A percentile compares a stretch with the other conserved stretches of the same genome.
Evolutionary conservation across 2,797 vertebrate genomes (phyloP).

Genomic region (Anas georgica): DNA sequence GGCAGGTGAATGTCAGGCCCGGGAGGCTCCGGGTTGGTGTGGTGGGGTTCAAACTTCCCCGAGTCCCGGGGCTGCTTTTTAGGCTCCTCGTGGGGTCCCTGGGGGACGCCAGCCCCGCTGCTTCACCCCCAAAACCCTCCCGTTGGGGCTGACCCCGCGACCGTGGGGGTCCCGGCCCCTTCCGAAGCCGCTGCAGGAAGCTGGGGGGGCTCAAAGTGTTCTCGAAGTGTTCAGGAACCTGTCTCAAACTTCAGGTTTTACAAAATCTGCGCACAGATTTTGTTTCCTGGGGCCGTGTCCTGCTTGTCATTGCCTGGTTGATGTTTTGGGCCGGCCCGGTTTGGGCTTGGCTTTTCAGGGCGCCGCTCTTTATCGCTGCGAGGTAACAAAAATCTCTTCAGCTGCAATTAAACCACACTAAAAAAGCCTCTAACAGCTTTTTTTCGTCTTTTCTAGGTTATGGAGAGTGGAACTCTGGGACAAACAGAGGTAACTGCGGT

Average conservation of each 20-base stretch:
- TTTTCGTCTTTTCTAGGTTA: slow-evolving; percentile 67
- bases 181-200: not conserved
- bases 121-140: too few relatives aligned
- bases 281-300: rapidly evolving
- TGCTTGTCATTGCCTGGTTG: rapidly evolving
- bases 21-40: not conserved
- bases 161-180: too few relatives aligned
- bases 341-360: rapidly evolving
- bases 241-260: too few relatives aligned
- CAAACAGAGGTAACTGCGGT: slow-evolving; percentile 75
- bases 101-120: not conserved
- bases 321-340: too few relatives aligned
- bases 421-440: not conserved
- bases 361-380: rapidly evolving
- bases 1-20: not conserved
- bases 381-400: rapidly evolving
- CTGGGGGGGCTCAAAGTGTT: not conserved
- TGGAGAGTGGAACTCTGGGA: slow-evolving; percentile 77
- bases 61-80: rapidly evolving
- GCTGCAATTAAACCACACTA: rapidly evolving
- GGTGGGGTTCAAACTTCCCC: not conserved
- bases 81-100: rapidly evolving
- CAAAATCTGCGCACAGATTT: too few relatives aligned
- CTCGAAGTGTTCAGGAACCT: rapidly evolving
- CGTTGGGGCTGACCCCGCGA: too few relatives aligned